phyloP scores from a whole-genome alignment of 1,140 invertebrate genomes.

The Bombus sylvicola region DNA sequence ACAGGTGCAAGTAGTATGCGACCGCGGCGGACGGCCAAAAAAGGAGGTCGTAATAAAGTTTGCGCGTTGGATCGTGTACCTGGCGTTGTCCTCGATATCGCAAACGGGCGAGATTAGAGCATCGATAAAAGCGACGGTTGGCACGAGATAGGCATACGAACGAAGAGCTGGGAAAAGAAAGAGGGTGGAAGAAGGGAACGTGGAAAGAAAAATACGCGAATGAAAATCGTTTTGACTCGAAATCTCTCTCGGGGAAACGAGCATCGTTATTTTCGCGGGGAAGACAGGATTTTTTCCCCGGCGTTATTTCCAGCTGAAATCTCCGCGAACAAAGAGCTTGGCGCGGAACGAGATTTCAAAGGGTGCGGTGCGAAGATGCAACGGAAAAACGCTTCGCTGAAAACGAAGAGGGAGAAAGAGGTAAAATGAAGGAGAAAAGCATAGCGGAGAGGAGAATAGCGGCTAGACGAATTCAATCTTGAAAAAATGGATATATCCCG shows the following conservation, averaged over 20 bases:
- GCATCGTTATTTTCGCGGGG: conserved; percentile 1
- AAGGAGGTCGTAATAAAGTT: conserved; percentile 36
- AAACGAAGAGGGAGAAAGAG: background rate
- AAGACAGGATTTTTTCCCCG: background rate
- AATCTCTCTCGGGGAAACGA: background rate
- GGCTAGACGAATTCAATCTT: conserved; percentile 35
- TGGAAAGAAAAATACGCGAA: background rate
- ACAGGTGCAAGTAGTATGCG: conserved; percentile 20
- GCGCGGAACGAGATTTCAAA: conserved; percentile 38
- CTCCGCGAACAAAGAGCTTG: conserved; percentile 18
- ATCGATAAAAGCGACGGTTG: conserved; percentile 27
- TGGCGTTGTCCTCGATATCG: conserved; percentile 19
- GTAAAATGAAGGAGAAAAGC: background rate
- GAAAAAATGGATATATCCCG: conserved; percentile 37
- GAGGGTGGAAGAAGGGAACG: background rate
- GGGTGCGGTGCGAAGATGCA: conserved; percentile 11
- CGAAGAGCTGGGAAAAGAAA: background rate
- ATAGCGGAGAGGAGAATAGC: background rate
- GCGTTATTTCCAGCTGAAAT: conserved; percentile 32
- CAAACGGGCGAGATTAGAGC: conserved; percentile 7
- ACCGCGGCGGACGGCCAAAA: conserved; percentile 16
- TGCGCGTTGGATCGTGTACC: conserved; percentile 18
- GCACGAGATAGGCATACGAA: conserved; percentile 17
- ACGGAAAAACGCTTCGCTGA: background rate
- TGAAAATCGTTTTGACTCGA: conserved; percentile 1